Evolutionary conservation across 2,113 vertebrate species (phyloP).

Genomic region (Proteles cristata): DNA sequence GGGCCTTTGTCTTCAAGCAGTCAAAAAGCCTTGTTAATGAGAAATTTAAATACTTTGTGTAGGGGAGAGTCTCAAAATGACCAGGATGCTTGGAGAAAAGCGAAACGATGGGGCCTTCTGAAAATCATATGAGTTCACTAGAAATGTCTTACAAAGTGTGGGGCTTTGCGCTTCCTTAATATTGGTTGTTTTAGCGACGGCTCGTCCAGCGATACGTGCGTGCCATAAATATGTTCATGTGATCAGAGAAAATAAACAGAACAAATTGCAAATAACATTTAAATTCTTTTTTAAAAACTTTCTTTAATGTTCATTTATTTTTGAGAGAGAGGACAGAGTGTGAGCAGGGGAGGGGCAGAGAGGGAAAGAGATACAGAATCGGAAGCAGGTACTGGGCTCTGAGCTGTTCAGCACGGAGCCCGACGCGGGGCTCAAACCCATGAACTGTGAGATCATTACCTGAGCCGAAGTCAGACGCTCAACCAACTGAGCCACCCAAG

Average conservation of each 20-base stretch:
- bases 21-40: conserved; percentile 82
- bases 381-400: no score
- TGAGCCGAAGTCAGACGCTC: no score
- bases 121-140: conserved; percentile 30
- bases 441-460: no score
- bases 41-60: conserved; percentile 69
- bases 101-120: conserved; percentile 48
- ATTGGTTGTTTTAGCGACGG: neutral
- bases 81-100: conserved; percentile 66
- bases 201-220: neutral
- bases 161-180: neutral
- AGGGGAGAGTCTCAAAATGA: conserved; percentile 76
- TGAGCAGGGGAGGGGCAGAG: no score
- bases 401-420: no score
- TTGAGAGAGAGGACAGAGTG: no score
- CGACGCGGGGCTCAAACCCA: no score
- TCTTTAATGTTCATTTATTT: no score
- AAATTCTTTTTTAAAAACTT: neutral
- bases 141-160: neutral
- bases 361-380: no score
- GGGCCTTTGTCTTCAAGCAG: conserved; percentile 85
- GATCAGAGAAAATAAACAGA: neutral
- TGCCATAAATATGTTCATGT: neutral
- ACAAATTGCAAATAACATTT: neutral
- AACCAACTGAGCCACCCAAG: no score